phyloP scores from a whole-genome alignment of 92 coral and sea anemone species.

The Porites rus region DNA sequence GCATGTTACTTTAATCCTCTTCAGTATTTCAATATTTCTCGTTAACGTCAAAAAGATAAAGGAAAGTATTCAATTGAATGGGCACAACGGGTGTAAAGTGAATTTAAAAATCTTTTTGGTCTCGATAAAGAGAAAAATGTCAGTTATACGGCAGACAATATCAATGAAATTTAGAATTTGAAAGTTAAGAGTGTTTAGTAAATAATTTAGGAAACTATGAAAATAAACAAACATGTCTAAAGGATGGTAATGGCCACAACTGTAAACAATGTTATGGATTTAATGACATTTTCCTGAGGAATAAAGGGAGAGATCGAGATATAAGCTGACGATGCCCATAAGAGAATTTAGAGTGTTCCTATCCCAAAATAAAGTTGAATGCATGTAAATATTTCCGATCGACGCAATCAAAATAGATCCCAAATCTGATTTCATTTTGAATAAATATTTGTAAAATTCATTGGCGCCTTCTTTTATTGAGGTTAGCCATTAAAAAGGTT shows the following conservation, averaged over 20 bases:
- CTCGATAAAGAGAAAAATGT: not conserved
- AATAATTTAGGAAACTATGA: not conserved
- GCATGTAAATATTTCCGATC: conserved; percentile 8
- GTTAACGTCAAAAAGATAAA: too few relatives aligned
- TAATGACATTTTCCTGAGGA: not conserved
- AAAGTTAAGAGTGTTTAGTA: not conserved
- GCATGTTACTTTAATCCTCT: too few relatives aligned
- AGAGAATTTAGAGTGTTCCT: too few relatives aligned
- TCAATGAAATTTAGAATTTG: not conserved
- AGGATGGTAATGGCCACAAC: too few relatives aligned
- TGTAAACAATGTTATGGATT: conserved; percentile 4
- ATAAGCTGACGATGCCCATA: too few relatives aligned
- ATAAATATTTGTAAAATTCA: not conserved
- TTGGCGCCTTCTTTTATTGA: not conserved
- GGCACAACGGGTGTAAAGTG: not conserved
- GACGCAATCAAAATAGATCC: not conserved
- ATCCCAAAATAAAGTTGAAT: conserved; percentile 4
- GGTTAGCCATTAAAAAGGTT: not conserved
- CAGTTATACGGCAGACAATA: not conserved
- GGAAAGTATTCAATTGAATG: too few relatives aligned
- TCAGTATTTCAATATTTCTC: too few relatives aligned
- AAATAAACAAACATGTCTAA: not conserved
- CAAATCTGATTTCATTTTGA: not conserved
- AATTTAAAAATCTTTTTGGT: not conserved
- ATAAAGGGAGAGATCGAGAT: not conserved